Evolutionary conservation across 2,797 vertebrate genomes (phyloP), one percentile per base, ranked within the genome.

Genomic region (Chrysocyon brachyurus): DNA sequence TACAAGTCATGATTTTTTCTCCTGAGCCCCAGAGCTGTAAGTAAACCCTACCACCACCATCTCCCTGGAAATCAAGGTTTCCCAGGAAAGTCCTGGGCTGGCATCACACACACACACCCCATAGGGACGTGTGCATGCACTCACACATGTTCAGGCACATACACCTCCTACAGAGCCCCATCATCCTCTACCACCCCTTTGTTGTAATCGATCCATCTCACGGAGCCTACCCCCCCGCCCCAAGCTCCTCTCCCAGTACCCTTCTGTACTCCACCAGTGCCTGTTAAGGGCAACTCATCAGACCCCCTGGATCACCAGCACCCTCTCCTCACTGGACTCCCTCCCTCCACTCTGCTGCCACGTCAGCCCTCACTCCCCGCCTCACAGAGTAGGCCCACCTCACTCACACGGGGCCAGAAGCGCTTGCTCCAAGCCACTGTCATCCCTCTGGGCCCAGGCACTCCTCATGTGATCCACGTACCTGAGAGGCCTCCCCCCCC

Each of bases 71-170:
- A 72, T 56, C 46, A 63, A 4, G 16, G 49, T 66, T n/a, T 61
- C 78, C 3, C 2, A 54, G 28, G 5, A 0, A 2, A 73, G 28
- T 28, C 28, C 56, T 28, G 28, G n/a, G 64, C 75, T 22, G 21
- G 33, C 63, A 28, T 66, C 64, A 57, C 15, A 49, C 21, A 14
- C 31, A 78, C 19, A 31, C 24, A 11, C 0, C 75, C 16, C 75
- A 17, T 28, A 77, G 28, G 46, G 28, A 54, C 5, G 0, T 26
- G 2, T 1, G 15, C 14, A 19, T 1, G 0, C 19, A 6, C 3
- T 1, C 31, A 28, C 28, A 24, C 1, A 0, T 5, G 0, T 12
- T 2, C 78, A 21, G 24, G 40, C 5, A 19, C 33, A 61, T 14
- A 36, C 79, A 28, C 8, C 70, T 40, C 56, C n/a, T 40, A 63